Percentiles rank a stretch among this genome's conserved stretches.
phyloP scores from a whole-genome alignment of 2,113 vertebrate genomes.

The Columbina picui region DNA sequence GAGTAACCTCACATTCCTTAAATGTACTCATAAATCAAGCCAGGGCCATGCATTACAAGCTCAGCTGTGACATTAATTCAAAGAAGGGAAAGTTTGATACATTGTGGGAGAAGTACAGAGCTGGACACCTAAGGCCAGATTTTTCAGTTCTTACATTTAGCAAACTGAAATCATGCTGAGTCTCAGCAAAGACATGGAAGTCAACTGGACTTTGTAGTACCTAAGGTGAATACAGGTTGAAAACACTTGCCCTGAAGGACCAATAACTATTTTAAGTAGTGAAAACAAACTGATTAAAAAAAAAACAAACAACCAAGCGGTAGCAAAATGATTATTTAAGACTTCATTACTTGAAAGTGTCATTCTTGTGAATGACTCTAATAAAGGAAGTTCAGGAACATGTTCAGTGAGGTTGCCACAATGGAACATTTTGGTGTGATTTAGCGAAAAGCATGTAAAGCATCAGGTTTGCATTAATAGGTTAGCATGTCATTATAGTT shows the following conservation, averaged over 20 bases:
- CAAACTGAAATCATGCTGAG: accelerated
- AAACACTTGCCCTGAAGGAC: not conserved
- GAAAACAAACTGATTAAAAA: not conserved
- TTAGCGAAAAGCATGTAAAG: not conserved
- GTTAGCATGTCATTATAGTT: not conserved
- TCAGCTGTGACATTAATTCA: constrained; percentile 20
- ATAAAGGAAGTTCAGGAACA: not conserved
- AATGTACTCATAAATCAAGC: constrained; percentile 75
- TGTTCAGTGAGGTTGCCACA: not conserved
- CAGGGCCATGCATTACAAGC: constrained; percentile 62
- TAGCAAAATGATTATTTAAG: not conserved
- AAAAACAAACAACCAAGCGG: not conserved
- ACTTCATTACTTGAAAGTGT: not conserved
- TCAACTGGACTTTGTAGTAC: not conserved
- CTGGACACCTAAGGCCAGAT: not conserved
- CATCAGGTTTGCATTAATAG: not conserved
- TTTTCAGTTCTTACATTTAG: not conserved
- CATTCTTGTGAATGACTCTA: not conserved
- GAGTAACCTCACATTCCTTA: constrained; percentile 76
- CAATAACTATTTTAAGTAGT: not conserved
- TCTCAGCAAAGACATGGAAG: not conserved
- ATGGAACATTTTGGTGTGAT: not conserved
- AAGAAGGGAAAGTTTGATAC: not conserved
- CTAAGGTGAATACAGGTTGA: not conserved
- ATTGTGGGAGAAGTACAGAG: not conserved